Evolutionary conservation across 2,888 invertebrate genomes (phyloP), one percentile per base, ranked within the genome.

Genomic region (Thereva unica): DNA sequence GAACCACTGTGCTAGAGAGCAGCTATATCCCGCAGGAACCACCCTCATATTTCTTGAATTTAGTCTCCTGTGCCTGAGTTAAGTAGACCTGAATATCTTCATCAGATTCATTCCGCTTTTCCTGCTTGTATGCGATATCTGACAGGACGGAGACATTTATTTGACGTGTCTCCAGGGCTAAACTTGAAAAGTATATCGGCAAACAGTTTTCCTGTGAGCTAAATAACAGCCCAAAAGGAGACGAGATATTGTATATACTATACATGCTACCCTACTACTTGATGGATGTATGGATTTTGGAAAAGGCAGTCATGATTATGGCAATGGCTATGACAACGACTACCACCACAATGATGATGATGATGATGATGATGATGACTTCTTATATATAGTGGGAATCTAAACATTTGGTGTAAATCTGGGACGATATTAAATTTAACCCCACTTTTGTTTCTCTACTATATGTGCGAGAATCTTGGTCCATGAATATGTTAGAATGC

Each of bases 61-160:
- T 8, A 12, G 6, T 10, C n/a, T 37, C 37, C 9, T 7, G 8
- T 6, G 50, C 23, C 37, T 4, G 5, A 34, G 38, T 38, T 53
- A 53, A 53, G 38, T 38, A 53, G 53, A 38, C 37, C 53, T 38
- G 53, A 53, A 37, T 38, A 53, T 53, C 53, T 35, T 38, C n/a
- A 38, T 38, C 37, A 38, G 53, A 38, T 12, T 53, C 53, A 53
- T 37, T 12, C 37, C n/a, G 37, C 10, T 38, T 5, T n/a, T 10
- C 9, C 38, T 38, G 37, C 38, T 49, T 53, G 37, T 53, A 37
- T 50, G n/a, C 37, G n/a, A 53, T 9, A 38, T 8, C 53, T 53
- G 53, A 53, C 53, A 53, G 53, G 37, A 23, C 37, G 38, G 37
- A 53, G 53, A 53, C 53, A 53, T 53, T 53, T 53, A 53, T 53